phyloP scores from a whole-genome alignment of 1,140 invertebrate genomes.

The Thrips palmi region DNA sequence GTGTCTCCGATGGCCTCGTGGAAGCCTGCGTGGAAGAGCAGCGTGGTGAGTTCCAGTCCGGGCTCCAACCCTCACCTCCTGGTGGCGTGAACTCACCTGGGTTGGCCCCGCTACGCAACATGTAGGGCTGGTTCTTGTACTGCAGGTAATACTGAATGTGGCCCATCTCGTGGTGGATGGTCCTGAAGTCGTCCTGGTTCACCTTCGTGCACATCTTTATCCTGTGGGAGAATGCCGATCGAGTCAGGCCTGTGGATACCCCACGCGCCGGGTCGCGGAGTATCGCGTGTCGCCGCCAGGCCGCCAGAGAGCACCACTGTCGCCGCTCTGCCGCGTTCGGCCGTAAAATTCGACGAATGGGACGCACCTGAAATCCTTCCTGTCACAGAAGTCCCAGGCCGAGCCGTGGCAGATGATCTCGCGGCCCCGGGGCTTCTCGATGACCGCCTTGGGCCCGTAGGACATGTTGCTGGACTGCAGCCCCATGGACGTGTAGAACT shows the following conservation, averaged over 20 bases:
- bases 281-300: too few species aligned
- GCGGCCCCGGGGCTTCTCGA: constrained; percentile 22
- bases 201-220: constrained; percentile 38
- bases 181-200: constrained; percentile 41
- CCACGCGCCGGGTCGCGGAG: too few species aligned
- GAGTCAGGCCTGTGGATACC: too few species aligned
- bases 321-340: too few species aligned
- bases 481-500: constrained; percentile 42
- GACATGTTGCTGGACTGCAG: constrained; percentile 32
- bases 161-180: constrained; percentile 62
- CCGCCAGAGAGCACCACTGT: too few species aligned
- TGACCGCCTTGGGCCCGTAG: constrained; percentile 42
- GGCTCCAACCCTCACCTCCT: too few species aligned
- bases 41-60: too few species aligned
- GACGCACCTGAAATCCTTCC: constrained; percentile 48
- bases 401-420: constrained; percentile 45
- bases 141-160: constrained; percentile 62
- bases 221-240: constrained; percentile 31
- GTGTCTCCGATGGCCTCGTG: constrained; percentile 60
- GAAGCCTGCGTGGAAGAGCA: constrained; percentile 51
- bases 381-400: constrained; percentile 49
- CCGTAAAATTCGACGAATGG: too few species aligned
- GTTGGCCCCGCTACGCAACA: too few species aligned
- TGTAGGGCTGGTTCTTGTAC: constrained; percentile 39
- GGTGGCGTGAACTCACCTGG: too few species aligned